Evolutionary conservation across 2,888 invertebrate species (phyloP).

Genomic region (Apocheima hispidaria): DNA sequence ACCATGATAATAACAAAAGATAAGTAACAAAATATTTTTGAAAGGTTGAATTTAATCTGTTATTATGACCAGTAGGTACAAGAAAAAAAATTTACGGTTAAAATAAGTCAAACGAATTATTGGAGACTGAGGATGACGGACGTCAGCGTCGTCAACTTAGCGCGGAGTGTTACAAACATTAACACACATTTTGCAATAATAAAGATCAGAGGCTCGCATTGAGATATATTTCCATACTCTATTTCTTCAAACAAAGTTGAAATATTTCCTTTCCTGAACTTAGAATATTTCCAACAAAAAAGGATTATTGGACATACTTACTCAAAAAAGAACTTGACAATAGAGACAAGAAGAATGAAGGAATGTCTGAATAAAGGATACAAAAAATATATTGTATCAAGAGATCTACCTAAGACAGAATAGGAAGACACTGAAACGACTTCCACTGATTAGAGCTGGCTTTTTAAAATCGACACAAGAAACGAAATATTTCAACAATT

Average conservation of each 20-base stretch:
- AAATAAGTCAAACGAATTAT: too few species aligned
- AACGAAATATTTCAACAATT: neutral
- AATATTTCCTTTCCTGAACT: too few species aligned
- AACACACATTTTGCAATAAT: too few species aligned
- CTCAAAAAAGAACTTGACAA: neutral
- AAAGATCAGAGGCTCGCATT: too few species aligned
- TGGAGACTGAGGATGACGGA: neutral
- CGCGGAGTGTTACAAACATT: too few species aligned
- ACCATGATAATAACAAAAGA: conserved; percentile 24
- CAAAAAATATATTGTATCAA: neutral
- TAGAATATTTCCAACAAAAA: too few species aligned
- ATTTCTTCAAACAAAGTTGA: too few species aligned
- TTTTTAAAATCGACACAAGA: neutral
- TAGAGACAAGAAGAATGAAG: too few species aligned
- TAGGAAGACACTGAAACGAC: neutral
- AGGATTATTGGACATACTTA: neutral
- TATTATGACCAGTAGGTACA: conserved; percentile 10
- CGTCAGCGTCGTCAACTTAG: too few species aligned
- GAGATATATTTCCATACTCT: too few species aligned
- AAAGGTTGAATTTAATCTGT: conserved; percentile 28
- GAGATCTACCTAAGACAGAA: neutral
- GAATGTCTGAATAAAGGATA: neutral
- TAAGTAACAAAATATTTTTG: conserved; percentile 9
- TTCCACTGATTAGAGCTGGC: neutral
- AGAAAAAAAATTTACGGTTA: neutral